Percentiles rank a stretch among this genome's conserved stretches.
Evolutionary conservation across 2,888 invertebrate genomes (phyloP).

Genomic region (Aricia artaxerxes): DNA sequence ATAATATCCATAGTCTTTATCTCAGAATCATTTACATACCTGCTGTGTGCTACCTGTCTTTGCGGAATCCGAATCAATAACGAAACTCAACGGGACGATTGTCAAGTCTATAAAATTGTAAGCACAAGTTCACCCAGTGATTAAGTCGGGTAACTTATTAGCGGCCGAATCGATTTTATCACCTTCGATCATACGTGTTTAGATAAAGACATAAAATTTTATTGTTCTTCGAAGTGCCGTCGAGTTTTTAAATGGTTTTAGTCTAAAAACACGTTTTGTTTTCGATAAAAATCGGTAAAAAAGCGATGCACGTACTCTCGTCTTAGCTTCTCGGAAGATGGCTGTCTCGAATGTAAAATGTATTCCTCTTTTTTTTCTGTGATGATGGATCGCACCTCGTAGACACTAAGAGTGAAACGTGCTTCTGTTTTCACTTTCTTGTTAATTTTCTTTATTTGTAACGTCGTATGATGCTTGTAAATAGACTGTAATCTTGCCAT

Average conservation of each 20-base stretch:
- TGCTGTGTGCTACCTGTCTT: background rate
- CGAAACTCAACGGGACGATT: background rate
- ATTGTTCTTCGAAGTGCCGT: slow-evolving; percentile 56
- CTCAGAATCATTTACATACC: background rate
- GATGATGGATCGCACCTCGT: slow-evolving; percentile 42
- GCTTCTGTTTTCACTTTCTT: slow-evolving; percentile 22
- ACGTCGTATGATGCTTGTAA: background rate
- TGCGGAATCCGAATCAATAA: slow-evolving; percentile 6
- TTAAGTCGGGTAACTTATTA: slow-evolving; percentile 41
- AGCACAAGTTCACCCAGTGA: slow-evolving; percentile 39
- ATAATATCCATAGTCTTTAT: background rate
- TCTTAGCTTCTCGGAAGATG: slow-evolving; percentile 48
- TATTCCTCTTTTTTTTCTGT: slow-evolving; percentile 47
- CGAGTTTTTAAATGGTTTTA: slow-evolving; percentile 52
- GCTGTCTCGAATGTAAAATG: slow-evolving; percentile 50
- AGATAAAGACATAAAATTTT: slow-evolving; percentile 63
- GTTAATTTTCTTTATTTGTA: slow-evolving; percentile 7
- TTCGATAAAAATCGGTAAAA: slow-evolving; percentile 57
- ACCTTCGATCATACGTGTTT: slow-evolving; percentile 48
- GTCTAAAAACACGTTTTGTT: slow-evolving; percentile 53
- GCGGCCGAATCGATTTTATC: slow-evolving; percentile 49
- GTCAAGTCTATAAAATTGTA: background rate
- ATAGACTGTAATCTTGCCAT: background rate
- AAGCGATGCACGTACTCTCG: slow-evolving; percentile 51
- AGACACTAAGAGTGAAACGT: background rate